A percentile compares a stretch with the other conserved stretches of the same genome.
phyloP scores from a whole-genome alignment of 2,113 vertebrate species.

The Dunckerocampus dactyliophorus region DNA sequence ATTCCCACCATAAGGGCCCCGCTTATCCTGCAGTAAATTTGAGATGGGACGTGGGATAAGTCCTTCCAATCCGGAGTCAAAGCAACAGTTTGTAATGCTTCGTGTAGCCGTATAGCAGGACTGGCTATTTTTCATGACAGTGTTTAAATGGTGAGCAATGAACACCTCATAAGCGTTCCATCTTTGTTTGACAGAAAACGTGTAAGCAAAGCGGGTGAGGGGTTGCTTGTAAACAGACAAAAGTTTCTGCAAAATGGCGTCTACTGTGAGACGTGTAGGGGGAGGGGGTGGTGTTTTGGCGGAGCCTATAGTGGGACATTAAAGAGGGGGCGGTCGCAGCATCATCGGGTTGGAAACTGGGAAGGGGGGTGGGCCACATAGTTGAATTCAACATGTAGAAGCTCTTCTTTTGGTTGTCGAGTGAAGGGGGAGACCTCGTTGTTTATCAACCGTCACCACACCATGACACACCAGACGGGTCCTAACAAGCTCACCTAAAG shows the following conservation, averaged over 20 bases:
- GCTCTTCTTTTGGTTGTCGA: background rate
- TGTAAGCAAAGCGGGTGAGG: background rate
- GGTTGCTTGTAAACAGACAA: constrained; percentile 68
- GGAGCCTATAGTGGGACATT: constrained; percentile 28
- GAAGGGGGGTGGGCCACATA: constrained; percentile 17
- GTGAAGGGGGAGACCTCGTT: background rate
- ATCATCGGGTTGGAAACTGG: constrained; percentile 3
- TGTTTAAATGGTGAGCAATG: background rate
- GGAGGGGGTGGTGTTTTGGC: constrained; percentile 46
- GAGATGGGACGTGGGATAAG: background rate
- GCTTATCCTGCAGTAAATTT: background rate
- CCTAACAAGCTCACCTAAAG: background rate
- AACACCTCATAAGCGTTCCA: background rate
- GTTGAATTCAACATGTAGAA: constrained; percentile 1
- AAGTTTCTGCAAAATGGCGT: constrained; percentile 49
- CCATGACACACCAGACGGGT: too few species aligned
- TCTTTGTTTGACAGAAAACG: background rate
- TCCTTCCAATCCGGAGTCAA: background rate
- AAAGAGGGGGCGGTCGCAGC: constrained; percentile 13
- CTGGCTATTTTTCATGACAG: too few species aligned
- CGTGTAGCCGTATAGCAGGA: too few species aligned
- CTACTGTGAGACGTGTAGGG: background rate
- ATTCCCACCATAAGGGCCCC: constrained; percentile 25
- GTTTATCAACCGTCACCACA: background rate
- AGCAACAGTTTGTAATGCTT: background rate